phyloP scores from a whole-genome alignment of 2,888 invertebrate genomes.

The Monoplex corrugatus region DNA sequence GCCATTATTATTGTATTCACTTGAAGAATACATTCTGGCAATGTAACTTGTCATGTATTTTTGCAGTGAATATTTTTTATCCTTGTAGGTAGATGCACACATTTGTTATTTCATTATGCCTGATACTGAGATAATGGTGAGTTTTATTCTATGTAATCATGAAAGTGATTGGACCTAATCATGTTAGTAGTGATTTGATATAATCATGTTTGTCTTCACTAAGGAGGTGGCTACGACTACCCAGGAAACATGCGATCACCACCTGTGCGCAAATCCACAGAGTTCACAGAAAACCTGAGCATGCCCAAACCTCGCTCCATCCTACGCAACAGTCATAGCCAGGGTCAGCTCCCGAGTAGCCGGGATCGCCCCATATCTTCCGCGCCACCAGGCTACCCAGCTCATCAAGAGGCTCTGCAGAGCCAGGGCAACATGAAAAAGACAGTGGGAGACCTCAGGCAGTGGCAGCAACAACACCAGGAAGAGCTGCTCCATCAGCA shows the following conservation, averaged over 20 bases:
- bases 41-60: no score
- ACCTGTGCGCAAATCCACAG: slow-evolving; percentile 18
- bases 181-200: no score
- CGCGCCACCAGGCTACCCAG: background rate
- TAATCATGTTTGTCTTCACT: background rate
- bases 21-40: no score
- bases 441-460: slow-evolving; percentile 64
- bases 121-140: no score
- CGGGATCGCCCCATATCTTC: background rate
- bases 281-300: slow-evolving; percentile 19
- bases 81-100: no score
- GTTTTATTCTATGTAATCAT: no score
- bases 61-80: no score
- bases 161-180: no score
- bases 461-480: slow-evolving; percentile 76
- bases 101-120: no score
- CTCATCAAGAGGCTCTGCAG: slow-evolving; percentile 36
- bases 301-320: slow-evolving; percentile 46
- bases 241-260: slow-evolving; percentile 39
- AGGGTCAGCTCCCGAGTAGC: slow-evolving; percentile 36
- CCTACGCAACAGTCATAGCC: slow-evolving; percentile 47
- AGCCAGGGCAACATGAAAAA: slow-evolving; percentile 48
- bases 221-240: slow-evolving; percentile 36
- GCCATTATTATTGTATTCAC: no score
- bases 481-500: slow-evolving; percentile 65